Conservation (phyloP, 1,140 invertebrate species). For the Belonocnema kinseyi region DNA sequence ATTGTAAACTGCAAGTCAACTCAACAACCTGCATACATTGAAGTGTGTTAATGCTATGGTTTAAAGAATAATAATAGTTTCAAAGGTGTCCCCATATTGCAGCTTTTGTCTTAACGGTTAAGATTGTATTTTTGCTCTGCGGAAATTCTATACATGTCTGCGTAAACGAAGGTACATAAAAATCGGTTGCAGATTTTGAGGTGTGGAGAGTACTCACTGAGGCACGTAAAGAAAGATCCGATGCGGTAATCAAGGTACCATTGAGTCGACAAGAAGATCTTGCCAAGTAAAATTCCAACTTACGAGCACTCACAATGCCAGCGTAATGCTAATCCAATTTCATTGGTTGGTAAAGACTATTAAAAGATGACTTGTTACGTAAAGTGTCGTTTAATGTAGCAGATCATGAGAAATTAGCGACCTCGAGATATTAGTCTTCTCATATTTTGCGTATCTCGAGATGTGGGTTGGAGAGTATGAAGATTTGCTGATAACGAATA, state of each 20-base stretch:
- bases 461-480: background rate
- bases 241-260: conserved; percentile 22
- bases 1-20: conserved; percentile 15
- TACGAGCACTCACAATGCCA: conserved; percentile 13
- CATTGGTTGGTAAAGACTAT: background rate
- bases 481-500: background rate
- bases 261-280: background rate
- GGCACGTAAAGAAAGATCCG: background rate
- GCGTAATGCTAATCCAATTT: conserved; percentile 22
- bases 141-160: background rate
- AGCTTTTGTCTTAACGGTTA: too few species aligned
- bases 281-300: conserved; percentile 10
- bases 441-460: background rate
- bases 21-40: background rate
- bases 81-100: too few species aligned
- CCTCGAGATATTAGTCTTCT: background rate
- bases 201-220: background rate
- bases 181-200: background rate
- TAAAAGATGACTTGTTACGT: conserved; percentile 1
- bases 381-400: background rate
- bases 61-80: too few species aligned
- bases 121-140: too few species aligned
- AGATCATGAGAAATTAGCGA: conserved; percentile 14
- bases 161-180: background rate
- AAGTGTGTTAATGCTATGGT: too few species aligned